Conservation (phyloP, 2,888 invertebrate genomes). For the Volucella inanis region DNA sequence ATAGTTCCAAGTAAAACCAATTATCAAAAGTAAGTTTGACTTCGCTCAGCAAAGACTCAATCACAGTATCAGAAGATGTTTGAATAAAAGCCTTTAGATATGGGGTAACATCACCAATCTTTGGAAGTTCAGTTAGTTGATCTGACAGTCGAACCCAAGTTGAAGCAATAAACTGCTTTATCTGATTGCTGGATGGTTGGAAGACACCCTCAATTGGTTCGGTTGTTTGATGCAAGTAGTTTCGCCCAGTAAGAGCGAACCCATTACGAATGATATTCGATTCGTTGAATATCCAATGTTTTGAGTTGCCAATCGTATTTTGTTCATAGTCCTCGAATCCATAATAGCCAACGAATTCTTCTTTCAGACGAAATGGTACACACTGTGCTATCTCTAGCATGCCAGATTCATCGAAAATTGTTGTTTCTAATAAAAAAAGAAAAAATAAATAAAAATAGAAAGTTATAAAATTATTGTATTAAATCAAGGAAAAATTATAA, state of each 20-base stretch:
- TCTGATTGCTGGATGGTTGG: slow-evolving; percentile 11
- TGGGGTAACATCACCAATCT: slow-evolving; percentile 21
- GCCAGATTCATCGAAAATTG: slow-evolving; percentile 30
- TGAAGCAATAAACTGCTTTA: slow-evolving; percentile 34
- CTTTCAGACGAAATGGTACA: slow-evolving; percentile 4
- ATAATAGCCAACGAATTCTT: slow-evolving; percentile 32
- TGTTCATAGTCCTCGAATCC: slow-evolving; percentile 53
- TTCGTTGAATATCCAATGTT: slow-evolving; percentile 24
- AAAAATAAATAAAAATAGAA: too few species aligned
- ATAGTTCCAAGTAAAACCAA: slow-evolving; percentile 46
- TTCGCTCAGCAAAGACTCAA: slow-evolving; percentile 17
- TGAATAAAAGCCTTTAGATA: slow-evolving; percentile 19
- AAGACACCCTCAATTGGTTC: slow-evolving; percentile 38
- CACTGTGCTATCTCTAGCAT: slow-evolving; percentile 21
- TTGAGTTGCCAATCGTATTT: slow-evolving; percentile 27
- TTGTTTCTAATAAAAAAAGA: slow-evolving; percentile 26
- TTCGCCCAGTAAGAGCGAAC: slow-evolving; percentile 38
- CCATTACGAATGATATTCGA: slow-evolving; percentile 38
- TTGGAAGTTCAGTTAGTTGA: slow-evolving; percentile 4
- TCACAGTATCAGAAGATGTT: not conserved
- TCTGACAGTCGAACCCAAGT: slow-evolving; percentile 32
- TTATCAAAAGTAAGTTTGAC: slow-evolving; percentile 30
- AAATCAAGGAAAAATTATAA: too few species aligned
- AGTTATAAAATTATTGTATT: too few species aligned
- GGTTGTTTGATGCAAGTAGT: slow-evolving; percentile 24